These are phyloP conservation scores for Neopelma chrysocephalum DNA, from an alignment of 2,797 vertebrate genomes.

Conservation along the genomic window DNA sequence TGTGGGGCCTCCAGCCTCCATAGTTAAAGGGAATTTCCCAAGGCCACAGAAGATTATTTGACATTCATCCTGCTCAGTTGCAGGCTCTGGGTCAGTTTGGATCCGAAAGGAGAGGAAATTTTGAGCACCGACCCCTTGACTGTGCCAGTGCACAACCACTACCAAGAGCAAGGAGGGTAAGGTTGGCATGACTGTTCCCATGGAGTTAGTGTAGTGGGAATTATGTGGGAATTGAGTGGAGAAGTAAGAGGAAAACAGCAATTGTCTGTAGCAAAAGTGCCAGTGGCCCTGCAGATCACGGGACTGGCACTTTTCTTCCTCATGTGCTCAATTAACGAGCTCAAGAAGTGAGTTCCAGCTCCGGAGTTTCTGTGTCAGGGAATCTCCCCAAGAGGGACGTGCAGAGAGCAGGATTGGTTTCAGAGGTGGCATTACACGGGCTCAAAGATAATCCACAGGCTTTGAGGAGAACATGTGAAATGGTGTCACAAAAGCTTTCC, in stretches of 20 bases:
- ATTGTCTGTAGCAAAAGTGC: not conserved
- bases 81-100: not conserved
- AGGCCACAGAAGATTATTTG: not conserved
- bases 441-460: conserved; percentile 72
- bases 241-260: not conserved
- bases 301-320: not conserved
- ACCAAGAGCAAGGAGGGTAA: not conserved
- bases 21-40: not conserved
- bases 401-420: not conserved
- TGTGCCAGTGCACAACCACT: not conserved
- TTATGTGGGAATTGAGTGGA: not conserved
- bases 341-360: not conserved
- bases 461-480: conserved; percentile 78
- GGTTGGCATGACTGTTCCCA: not conserved
- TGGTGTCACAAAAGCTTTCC: conserved; percentile 76
- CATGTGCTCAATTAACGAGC: not conserved
- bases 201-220: not conserved
- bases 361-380: conserved; percentile 13
- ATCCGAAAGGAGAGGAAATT: not conserved
- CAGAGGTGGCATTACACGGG: conserved; percentile 62
- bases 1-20: not conserved
- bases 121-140: not conserved
- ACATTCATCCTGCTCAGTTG: not conserved
- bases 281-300: not conserved
- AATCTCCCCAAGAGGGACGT: not conserved